phyloP scores from a whole-genome alignment of 2,797 vertebrate genomes.

The Parauchenoglanis ngamensis region DNA sequence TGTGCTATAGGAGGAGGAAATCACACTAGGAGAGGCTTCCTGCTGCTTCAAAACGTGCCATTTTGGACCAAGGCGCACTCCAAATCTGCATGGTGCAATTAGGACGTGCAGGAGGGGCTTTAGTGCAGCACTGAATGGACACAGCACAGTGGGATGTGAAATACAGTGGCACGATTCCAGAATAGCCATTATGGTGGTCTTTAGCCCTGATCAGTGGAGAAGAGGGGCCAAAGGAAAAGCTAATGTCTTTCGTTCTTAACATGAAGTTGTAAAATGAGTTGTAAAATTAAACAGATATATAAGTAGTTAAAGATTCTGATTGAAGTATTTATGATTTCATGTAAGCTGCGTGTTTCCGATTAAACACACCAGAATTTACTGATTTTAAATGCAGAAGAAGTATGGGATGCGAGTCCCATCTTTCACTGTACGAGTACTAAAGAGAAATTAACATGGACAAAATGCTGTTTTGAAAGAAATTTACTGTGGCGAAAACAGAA shows the following conservation, averaged over 20 bases:
- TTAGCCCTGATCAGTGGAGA: conserved; percentile 25
- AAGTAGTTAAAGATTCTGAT: too few species aligned
- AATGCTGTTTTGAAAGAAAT: too few species aligned
- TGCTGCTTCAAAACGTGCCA: conserved; percentile 39
- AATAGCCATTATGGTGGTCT: conserved; percentile 44
- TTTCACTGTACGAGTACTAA: too few species aligned
- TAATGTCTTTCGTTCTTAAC: neutral
- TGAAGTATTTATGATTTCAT: too few species aligned
- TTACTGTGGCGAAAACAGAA: too few species aligned
- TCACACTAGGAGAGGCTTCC: conserved; percentile 34
- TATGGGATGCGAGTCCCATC: too few species aligned
- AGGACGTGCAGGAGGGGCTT: conserved; percentile 32
- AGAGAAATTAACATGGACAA: too few species aligned
- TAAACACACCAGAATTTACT: too few species aligned
- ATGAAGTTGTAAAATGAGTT: neutral
- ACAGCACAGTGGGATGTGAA: conserved; percentile 28
- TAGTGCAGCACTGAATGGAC: conserved; percentile 33
- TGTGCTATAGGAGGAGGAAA: conserved; percentile 38
- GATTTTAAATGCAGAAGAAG: too few species aligned
- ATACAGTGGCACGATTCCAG: conserved; percentile 15
- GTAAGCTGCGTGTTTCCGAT: too few species aligned
- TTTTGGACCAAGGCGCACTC: conserved; percentile 33
- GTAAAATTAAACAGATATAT: neutral
- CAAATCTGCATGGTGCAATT: conserved; percentile 50
- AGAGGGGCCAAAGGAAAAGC: conserved; percentile 8